Base-by-base conservation (phyloP, 2,113 vertebrate species). In the Notiomystis cincta region DNA sequence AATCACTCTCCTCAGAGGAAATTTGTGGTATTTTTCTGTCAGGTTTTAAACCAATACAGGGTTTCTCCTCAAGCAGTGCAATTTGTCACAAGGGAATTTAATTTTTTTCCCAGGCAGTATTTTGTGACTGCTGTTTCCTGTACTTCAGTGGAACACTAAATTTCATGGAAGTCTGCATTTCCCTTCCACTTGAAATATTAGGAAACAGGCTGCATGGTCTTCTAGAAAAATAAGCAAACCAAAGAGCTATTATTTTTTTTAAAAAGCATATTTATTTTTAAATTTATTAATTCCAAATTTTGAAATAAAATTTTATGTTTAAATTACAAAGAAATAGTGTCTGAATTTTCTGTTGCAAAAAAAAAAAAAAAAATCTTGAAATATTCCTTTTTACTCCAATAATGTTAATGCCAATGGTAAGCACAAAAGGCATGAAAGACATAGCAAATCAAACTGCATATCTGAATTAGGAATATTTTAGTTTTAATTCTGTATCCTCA, bases 21-120 rank as follows among this genome's bases (percentile, higher is more conserved):
- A 80, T 89, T 31, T 77, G 42, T 69, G 37, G 21, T 81, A 35
- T 85, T 95, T 94, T 96, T 79, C 66, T 95, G 61, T 70, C 81
- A 87, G 33, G 38, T 38, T 85, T 94, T 91, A 92, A 92, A 93
- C 72, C 77, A 92, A n/a, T 88, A 76, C 42, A 51, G 37, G 60
- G 50, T 72, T 95, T 93, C 76, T 96, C 35, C 67, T 94, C 81
- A 83, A 90, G 82, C 54, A 71, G 47, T 72, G 54, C 18, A 60
- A 89, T 75, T 48, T 86, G 44, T 91, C 89, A 66, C 47, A 56
- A 76, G 37, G 65, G 82, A 92, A 28, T 81, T 92, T 42, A 87
- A 82, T 91, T 96, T 89, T 85, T 92, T 89, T 57, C 47, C 70
- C 27, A 58, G 7, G 7, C 15, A 61, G 21, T 93, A 75, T 92